phyloP scores from a whole-genome alignment of 2,113 vertebrate species.

The Dicerorhinus sumatrensis region DNA sequence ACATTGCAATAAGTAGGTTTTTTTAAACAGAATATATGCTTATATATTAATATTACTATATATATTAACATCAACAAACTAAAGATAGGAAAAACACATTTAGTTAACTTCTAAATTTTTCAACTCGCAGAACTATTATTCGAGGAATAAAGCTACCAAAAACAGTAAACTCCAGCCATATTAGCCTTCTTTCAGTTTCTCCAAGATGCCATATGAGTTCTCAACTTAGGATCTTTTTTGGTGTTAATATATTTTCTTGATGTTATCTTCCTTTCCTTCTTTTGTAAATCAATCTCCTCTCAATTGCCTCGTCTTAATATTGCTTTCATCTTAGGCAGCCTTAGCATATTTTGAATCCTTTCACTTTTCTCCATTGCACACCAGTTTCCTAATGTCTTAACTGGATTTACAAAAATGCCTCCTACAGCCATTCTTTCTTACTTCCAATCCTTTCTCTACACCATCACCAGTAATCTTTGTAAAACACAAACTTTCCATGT shows the following conservation, averaged over 20 bases:
- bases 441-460: background rate
- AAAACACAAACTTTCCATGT: background rate
- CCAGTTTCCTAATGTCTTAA: background rate
- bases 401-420: background rate
- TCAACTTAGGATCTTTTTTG: background rate
- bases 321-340: background rate
- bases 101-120: background rate
- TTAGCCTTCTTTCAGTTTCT: background rate
- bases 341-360: background rate
- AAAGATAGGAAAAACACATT: background rate
- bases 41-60: background rate
- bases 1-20: background rate
- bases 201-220: background rate
- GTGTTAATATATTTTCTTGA: background rate
- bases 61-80: background rate
- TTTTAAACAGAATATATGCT: background rate
- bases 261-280: background rate
- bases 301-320: background rate
- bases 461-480: background rate
- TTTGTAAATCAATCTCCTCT: background rate
- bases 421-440: background rate
- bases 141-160: background rate
- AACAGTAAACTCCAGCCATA: background rate
- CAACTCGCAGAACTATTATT: background rate
- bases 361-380: background rate